Evolutionary conservation across 2,113 vertebrate species (phyloP), one percentile per base, ranked within the genome.

Genomic region (Cebus imitator): DNA sequence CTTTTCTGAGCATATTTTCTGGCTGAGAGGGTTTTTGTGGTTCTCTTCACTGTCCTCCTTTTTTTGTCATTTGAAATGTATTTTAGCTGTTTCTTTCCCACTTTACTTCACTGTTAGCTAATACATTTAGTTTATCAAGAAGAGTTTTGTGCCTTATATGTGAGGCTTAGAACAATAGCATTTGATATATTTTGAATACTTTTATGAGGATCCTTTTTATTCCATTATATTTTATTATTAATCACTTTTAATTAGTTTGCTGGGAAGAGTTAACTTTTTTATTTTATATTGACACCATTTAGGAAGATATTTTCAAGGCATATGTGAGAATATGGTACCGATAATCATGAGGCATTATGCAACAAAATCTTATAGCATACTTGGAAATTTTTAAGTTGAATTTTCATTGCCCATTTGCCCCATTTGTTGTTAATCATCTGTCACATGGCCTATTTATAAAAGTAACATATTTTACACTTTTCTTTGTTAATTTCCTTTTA

Each of bases 1-100:
- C 43, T 83, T 18, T 95, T 52, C 45, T 79, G 43, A 90, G 45
- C 79, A 79, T 85, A 43, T 8, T 97, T 98, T 97, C 50, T 86
- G 45, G 17, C 90, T 90, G 80, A 94, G 40, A 98, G 82, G 10
- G 4, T 57, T 58, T 75, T 81, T 12, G 13, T 16, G 37, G 79
- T 87, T 95, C 64, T 93, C 61, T 57, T 57, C 93, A n/a, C 30
- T 50, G 12, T 88, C n/a, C 8, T 90, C 25, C 61, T 23, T 30
- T 10, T 97, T 52, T 25, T 64, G 75, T 17, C 80, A 97, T 80
- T 97, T 97, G 82, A 86, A 73, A 23, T 58, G 66, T 37, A 2
- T 89, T 64, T 96, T 88, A 96, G 61, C 43, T 70, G 21, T 94
- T 87, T 90, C 35, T 86, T 20, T 90, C 17, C 37, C 17, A 27